phyloP scores from a whole-genome alignment of 2,888 invertebrate species.

The Muscina levida region DNA sequence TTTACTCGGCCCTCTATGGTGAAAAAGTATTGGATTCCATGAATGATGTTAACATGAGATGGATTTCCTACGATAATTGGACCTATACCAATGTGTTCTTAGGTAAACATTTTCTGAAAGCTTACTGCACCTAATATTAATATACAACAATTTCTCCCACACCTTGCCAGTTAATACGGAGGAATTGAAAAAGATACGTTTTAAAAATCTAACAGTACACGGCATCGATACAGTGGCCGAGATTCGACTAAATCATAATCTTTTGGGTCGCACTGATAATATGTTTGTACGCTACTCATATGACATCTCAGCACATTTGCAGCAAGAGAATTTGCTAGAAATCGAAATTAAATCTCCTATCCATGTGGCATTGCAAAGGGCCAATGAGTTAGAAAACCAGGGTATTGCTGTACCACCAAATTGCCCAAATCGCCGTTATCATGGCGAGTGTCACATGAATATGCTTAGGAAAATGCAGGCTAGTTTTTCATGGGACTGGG shows the following conservation, averaged over 20 bases:
- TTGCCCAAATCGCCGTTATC: conserved; percentile 88
- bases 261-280: conserved; percentile 86
- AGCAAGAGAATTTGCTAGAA: conserved; percentile 82
- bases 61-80: conserved; percentile 92
- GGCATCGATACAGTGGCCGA: conserved; percentile 93
- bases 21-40: conserved; percentile 81
- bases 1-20: conserved; percentile 74
- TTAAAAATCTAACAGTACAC: conserved; percentile 84
- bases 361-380: conserved; percentile 81
- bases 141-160: not conserved
- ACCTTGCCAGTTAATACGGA: conserved; percentile 69
- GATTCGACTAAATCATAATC: conserved; percentile 86
- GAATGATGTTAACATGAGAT: conserved; percentile 90
- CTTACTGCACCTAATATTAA: not conserved
- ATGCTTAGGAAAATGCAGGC: conserved; percentile 96
- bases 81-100: conserved; percentile 86
- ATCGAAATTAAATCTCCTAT: conserved; percentile 86
- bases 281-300: conserved; percentile 92
- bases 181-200: conserved; percentile 70
- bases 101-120: too few species aligned
- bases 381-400: conserved; percentile 65
- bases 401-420: conserved; percentile 83
- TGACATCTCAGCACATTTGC: conserved; percentile 82
- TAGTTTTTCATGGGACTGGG: conserved; percentile 99
- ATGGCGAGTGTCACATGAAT: conserved; percentile 96